Evolutionary conservation across 2,888 invertebrate species (phyloP).

Genomic region (Automeris io): DNA sequence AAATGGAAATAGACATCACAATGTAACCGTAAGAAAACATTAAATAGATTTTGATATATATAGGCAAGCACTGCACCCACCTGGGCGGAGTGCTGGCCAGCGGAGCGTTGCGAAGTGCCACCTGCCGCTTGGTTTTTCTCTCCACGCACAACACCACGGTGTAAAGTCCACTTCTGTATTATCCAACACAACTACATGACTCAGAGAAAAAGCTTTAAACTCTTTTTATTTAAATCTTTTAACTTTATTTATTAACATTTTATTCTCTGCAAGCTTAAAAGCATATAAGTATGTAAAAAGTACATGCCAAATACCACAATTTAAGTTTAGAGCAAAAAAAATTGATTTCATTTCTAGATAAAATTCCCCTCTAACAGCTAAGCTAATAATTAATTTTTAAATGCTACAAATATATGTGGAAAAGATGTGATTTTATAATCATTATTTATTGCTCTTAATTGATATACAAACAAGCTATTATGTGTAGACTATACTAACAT

Average conservation of each 20-base stretch:
- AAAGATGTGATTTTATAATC: too few relatives aligned
- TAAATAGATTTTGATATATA: slow-evolving; percentile 42
- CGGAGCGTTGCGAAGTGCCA: slow-evolving; percentile 63
- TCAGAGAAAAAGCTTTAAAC: slow-evolving; percentile 3
- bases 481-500: too few relatives aligned
- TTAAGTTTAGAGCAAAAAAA: too few relatives aligned
- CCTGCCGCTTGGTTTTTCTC: slow-evolving; percentile 76
- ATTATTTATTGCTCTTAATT: too few relatives aligned
- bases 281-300: too few relatives aligned
- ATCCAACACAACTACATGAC: slow-evolving; percentile 36
- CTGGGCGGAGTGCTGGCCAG: slow-evolving; percentile 70
- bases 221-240: neutral
- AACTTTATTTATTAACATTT: slow-evolving; percentile 8
- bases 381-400: too few relatives aligned
- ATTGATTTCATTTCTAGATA: too few relatives aligned
- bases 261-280: slow-evolving; percentile 11
- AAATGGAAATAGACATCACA: slow-evolving; percentile 8
- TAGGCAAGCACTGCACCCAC: slow-evolving; percentile 63
- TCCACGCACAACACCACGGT: slow-evolving; percentile 87
- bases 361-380: too few relatives aligned
- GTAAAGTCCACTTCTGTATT: slow-evolving; percentile 87
- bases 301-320: too few relatives aligned
- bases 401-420: too few relatives aligned
- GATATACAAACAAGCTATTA: slow-evolving; percentile 11
- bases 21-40: slow-evolving; percentile 46